Percentiles rank a stretch among this genome's conserved stretches.
Conservation (phyloP, 2,113 vertebrate species). For the Pelodiscus sinensis region DNA sequence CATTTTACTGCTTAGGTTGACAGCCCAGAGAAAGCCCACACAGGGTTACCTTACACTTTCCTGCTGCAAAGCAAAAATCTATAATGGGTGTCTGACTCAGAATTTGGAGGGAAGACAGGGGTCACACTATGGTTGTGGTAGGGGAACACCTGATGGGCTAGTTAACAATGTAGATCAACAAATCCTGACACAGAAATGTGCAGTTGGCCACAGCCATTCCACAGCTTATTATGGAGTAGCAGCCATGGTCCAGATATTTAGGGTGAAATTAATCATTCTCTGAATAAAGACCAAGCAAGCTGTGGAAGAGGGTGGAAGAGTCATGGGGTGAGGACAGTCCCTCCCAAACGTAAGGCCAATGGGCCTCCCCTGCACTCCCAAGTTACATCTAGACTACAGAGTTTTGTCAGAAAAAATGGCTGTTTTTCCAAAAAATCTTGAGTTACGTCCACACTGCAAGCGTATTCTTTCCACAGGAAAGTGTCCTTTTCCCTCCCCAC, state of each 20-base stretch:
- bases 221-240: not conserved
- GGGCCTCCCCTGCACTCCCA: not conserved
- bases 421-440: too few species aligned
- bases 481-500: too few species aligned
- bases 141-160: not conserved
- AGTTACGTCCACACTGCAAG: too few species aligned
- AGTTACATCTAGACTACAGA: too few species aligned
- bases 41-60: not conserved
- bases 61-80: accelerated
- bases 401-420: too few species aligned
- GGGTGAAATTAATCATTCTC: not conserved
- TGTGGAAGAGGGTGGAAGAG: not conserved
- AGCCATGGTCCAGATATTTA: not conserved
- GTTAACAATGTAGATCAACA: too few species aligned
- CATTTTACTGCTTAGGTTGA: not conserved
- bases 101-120: not conserved
- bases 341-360: not conserved
- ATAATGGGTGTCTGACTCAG: not conserved
- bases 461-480: too few species aligned
- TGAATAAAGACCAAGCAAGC: not conserved
- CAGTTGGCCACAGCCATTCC: not conserved
- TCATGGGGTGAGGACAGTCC: not conserved
- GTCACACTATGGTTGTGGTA: not conserved
- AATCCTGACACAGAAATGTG: not conserved
- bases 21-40: not conserved